A percentile compares a stretch with the other conserved stretches of the same genome.
These are phyloP conservation scores for Pseudochirops corinnae DNA, from an alignment of 2,797 vertebrate genomes.

Conservation along the genomic window DNA sequence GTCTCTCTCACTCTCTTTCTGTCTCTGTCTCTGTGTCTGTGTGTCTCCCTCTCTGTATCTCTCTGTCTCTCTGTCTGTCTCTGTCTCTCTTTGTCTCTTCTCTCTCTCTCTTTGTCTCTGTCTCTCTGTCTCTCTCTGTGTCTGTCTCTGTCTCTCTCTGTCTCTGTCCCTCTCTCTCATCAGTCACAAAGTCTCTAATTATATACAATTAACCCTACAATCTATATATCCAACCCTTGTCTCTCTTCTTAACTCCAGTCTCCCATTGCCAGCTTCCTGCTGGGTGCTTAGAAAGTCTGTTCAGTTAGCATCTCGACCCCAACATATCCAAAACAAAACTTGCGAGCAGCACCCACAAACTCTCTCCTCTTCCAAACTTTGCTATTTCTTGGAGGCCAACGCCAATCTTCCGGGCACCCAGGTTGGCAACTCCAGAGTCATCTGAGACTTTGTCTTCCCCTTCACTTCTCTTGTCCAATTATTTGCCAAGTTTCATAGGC, in stretches of 20 bases:
- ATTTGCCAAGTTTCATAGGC: neutral
- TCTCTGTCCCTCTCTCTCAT: neutral
- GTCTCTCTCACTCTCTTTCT: neutral
- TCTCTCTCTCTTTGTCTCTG: too few species aligned
- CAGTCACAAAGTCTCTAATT: neutral
- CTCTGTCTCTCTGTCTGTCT: too few species aligned
- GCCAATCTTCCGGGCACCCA: neutral
- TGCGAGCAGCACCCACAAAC: neutral
- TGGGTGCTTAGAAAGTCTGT: neutral
- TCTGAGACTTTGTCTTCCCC: neutral
- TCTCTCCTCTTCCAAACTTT: neutral
- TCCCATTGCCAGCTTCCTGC: neutral
- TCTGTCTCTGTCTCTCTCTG: neutral
- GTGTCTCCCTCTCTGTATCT: too few species aligned
- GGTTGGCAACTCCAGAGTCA: neutral
- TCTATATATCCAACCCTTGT: neutral
- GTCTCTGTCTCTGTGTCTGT: too few species aligned
- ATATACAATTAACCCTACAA: neutral
- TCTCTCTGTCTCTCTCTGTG: neutral
- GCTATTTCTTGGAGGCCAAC: neutral
- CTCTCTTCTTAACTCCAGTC: neutral
- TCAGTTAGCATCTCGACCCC: neutral
- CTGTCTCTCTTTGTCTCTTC: too few species aligned
- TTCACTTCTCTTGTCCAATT: neutral
- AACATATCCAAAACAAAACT: neutral